A percentile compares a stretch with the other conserved stretches of the same genome.
Conservation (phyloP, 1,140 invertebrate species). For the Drosophila insularis region DNA sequence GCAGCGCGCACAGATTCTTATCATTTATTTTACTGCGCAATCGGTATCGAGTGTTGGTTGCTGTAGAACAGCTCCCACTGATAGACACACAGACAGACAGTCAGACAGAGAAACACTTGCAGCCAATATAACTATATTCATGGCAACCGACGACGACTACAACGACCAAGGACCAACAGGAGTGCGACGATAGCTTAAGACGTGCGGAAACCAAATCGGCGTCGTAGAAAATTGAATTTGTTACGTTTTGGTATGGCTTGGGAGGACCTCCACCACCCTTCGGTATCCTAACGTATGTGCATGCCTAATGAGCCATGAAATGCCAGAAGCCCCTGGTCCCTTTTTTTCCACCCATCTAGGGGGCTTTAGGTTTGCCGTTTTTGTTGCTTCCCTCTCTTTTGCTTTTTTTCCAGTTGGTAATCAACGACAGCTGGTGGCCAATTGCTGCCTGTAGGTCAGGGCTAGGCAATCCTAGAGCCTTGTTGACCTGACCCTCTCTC, state of each 20-base stretch:
- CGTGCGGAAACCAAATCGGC: conserved; percentile 79
- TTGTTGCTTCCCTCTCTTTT: background rate
- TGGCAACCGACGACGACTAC: conserved; percentile 45
- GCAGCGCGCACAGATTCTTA: conserved; percentile 77
- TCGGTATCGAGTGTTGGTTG: conserved; percentile 41
- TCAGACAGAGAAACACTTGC: conserved; percentile 44
- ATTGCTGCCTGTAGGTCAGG: conserved; percentile 34
- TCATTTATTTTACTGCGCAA: conserved; percentile 77
- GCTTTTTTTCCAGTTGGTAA: conserved; percentile 57
- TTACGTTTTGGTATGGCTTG: conserved; percentile 38
- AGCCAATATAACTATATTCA: conserved; percentile 76
- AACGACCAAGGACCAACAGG: conserved; percentile 19
- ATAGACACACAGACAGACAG: conserved; percentile 4
- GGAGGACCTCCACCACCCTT: background rate
- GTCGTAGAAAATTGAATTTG: conserved; percentile 81
- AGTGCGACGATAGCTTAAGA: conserved; percentile 65
- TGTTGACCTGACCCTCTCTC: conserved; percentile 15
- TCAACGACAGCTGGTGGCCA: conserved; percentile 64
- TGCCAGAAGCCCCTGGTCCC: conserved; percentile 43
- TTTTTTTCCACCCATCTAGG: conserved; percentile 12
- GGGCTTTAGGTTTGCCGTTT: conserved; percentile 5
- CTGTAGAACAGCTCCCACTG: background rate
- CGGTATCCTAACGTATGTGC: conserved; percentile 57
- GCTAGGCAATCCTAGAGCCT: conserved; percentile 30
- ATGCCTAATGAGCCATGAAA: conserved; percentile 80